Conservation (phyloP, 2,113 vertebrate genomes). For the Progne subis region DNA sequence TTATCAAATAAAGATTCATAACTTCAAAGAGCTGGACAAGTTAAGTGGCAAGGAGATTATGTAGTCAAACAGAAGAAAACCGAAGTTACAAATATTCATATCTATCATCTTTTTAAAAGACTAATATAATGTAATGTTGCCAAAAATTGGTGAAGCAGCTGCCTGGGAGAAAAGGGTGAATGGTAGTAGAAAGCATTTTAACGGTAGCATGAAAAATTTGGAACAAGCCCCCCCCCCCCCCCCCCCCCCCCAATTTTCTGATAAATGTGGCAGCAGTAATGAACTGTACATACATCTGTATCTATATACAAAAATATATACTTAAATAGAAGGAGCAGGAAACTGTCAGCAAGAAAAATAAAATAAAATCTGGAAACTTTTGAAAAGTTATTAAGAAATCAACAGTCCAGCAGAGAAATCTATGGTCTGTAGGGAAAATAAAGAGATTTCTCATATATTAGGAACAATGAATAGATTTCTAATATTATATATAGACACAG, state of each 20-base stretch:
- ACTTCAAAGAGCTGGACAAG: not conserved
- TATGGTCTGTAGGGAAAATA: rapidly evolving
- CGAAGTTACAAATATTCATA: not conserved
- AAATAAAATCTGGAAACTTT: not conserved
- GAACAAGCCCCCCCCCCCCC: too few species aligned
- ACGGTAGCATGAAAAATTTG: not conserved
- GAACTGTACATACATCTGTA: not conserved
- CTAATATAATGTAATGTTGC: not conserved
- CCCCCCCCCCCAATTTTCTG: not conserved
- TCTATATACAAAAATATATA: not conserved
- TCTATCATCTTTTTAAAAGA: not conserved
- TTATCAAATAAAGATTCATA: not conserved
- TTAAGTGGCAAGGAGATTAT: not conserved
- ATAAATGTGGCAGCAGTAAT: not conserved
- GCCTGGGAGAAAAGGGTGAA: not conserved
- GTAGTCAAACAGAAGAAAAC: not conserved
- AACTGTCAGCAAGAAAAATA: not conserved
- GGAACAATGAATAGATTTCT: not conserved
- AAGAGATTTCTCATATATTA: not conserved
- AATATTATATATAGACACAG: not conserved
- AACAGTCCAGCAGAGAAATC: not conserved
- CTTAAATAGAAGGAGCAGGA: not conserved
- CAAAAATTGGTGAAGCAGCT: not conserved
- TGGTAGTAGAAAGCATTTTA: not conserved
- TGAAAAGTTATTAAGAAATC: not conserved